Percentiles rank a stretch among this genome's conserved stretches.
Evolutionary conservation across 2,888 invertebrate species (phyloP).

Genomic region (Phlogophora meticulosa): DNA sequence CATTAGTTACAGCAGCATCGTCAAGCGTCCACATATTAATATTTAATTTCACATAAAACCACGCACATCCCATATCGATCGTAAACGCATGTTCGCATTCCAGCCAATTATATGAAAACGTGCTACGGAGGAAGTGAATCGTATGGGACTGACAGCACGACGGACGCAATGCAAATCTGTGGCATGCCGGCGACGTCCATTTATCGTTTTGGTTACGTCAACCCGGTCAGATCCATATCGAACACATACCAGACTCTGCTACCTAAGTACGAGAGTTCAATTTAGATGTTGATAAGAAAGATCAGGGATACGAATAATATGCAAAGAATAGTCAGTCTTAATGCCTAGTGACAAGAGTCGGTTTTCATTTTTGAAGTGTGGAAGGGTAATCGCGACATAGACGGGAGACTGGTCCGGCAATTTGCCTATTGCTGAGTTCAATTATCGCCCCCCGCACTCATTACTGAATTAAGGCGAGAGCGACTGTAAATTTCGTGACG

Average conservation of each 20-base stretch:
- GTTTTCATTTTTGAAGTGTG: slow-evolving; percentile 62
- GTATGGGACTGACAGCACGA: slow-evolving; percentile 81
- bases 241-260: slow-evolving; percentile 77
- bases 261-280: slow-evolving; percentile 76
- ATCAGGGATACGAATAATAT: slow-evolving; percentile 60
- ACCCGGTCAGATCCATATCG: slow-evolving; percentile 68
- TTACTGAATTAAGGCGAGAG: slow-evolving; percentile 90
- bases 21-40: slow-evolving; percentile 28
- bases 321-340: slow-evolving; percentile 72
- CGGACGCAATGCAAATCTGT: slow-evolving; percentile 87
- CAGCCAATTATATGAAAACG: slow-evolving; percentile 76
- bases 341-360: slow-evolving; percentile 67
- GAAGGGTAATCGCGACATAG: slow-evolving; percentile 73
- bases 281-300: slow-evolving; percentile 77
- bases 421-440: slow-evolving; percentile 90
- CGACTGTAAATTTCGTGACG: slow-evolving; percentile 86
- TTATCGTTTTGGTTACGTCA: slow-evolving; percentile 78
- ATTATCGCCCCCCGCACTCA: slow-evolving; percentile 91
- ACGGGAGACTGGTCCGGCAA: slow-evolving; percentile 84
- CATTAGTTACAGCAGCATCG: slow-evolving; percentile 33
- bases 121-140: slow-evolving; percentile 80
- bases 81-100: slow-evolving; percentile 76
- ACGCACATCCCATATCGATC: slow-evolving; percentile 67
- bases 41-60: slow-evolving; percentile 61
- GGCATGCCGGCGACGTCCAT: slow-evolving; percentile 77